A percentile compares a stretch with the other conserved stretches of the same genome.
Evolutionary conservation across 2,797 vertebrate species (phyloP).

Genomic region (Macropus fuliginosus): DNA sequence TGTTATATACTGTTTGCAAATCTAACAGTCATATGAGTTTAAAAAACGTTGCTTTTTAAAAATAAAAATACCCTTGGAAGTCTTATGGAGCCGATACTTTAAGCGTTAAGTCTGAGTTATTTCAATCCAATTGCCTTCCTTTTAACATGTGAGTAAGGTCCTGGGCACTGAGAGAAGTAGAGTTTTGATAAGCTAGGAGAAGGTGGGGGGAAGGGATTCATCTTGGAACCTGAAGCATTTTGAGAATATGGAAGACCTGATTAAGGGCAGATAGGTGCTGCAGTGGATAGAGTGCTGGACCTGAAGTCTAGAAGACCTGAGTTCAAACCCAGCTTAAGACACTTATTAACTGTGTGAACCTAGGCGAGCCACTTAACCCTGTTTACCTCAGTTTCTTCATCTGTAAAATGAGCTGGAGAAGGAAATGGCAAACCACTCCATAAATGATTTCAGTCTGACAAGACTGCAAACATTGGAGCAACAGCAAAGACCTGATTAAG

Average conservation of each 20-base stretch:
- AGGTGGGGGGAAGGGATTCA: neutral
- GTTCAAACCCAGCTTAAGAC: neutral
- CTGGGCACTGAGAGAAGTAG: neutral
- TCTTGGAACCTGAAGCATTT: neutral
- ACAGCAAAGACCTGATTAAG: neutral
- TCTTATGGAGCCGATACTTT: neutral
- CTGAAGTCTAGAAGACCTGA: neutral
- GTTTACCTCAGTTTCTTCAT: neutral
- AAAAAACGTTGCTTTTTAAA: slow-evolving; percentile 18
- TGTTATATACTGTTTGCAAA: neutral
- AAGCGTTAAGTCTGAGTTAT: neutral
- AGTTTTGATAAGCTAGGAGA: slow-evolving; percentile 20
- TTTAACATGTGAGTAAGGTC: neutral
- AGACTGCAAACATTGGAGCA: neutral
- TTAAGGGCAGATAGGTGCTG: neutral
- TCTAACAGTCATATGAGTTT: slow-evolving; percentile 12
- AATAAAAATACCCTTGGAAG: neutral
- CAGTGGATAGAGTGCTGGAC: neutral
- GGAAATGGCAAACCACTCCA: neutral
- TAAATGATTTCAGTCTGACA: too few relatives aligned
- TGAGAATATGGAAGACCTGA: neutral
- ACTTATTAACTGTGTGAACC: neutral
- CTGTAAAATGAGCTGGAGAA: neutral
- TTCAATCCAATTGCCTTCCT: neutral
- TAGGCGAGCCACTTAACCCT: neutral